Percentiles rank a stretch among this genome's conserved stretches.
These are phyloP conservation scores for Dinomys branickii DNA, from an alignment of 2,113 vertebrate genomes.

Conservation along the genomic window DNA sequence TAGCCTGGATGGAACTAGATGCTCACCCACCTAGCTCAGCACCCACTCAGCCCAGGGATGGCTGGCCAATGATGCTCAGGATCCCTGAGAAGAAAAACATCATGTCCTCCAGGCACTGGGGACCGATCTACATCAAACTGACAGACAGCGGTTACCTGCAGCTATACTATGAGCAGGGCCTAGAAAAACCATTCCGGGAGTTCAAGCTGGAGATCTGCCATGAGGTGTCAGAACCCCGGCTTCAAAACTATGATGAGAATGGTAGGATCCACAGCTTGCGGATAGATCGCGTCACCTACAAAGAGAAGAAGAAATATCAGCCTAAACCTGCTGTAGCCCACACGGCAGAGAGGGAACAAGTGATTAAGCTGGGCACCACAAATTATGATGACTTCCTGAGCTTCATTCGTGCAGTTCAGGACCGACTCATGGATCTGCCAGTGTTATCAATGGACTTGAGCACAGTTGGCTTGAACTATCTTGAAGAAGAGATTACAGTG, in stretches of 20 bases:
- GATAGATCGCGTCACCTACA: conserved; percentile 91
- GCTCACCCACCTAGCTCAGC: conserved; percentile 75
- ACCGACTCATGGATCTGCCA: conserved; percentile 87
- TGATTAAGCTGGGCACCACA: conserved; percentile 92
- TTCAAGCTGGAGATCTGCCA: conserved; percentile 90
- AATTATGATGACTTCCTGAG: conserved; percentile 92
- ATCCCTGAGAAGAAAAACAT: conserved; percentile 96
- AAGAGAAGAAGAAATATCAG: conserved; percentile 93
- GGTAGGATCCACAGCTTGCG: conserved; percentile 92
- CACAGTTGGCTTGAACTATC: conserved; percentile 87
- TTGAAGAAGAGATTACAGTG: conserved; percentile 92
- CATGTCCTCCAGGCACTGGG: conserved; percentile 97
- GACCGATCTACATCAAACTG: conserved; percentile 92
- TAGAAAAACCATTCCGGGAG: conserved; percentile 93
- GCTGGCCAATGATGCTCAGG: conserved; percentile 95
- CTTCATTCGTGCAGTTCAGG: conserved; percentile 89
- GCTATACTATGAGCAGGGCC: conserved; percentile 92
- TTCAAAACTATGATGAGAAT: conserved; percentile 92
- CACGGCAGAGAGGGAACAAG: conserved; percentile 89
- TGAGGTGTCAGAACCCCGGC: conserved; percentile 91
- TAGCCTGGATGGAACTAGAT: conserved; percentile 80
- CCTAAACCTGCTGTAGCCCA: conserved; percentile 90
- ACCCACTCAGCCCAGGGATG: conserved; percentile 85
- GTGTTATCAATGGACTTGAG: conserved; percentile 86
- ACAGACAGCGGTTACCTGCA: conserved; percentile 87